Conservation (phyloP, 2,797 vertebrate species). For the Etheostoma perlongum region DNA sequence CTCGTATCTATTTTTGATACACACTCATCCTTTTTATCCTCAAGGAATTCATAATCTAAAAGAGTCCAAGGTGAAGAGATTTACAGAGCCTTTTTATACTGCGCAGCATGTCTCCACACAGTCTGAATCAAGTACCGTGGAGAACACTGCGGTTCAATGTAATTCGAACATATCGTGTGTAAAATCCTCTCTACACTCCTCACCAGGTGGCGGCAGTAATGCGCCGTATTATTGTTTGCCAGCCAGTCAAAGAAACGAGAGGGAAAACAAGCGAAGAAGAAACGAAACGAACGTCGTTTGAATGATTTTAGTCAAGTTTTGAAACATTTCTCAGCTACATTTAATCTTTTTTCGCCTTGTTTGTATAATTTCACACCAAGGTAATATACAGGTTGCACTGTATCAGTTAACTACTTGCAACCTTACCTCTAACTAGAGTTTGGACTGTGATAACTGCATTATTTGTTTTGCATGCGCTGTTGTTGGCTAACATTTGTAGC, state of each 20-base stretch:
- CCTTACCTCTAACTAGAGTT: fast-evolving
- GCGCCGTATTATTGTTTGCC: fast-evolving
- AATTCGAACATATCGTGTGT: no score
- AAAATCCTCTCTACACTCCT: background rate
- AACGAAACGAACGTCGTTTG: constrained; percentile 48
- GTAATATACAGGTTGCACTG: fast-evolving
- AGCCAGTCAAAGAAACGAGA: background rate
- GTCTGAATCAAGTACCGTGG: background rate
- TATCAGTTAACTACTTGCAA: background rate
- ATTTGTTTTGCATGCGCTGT: constrained; percentile 19
- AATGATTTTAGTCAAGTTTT: constrained; percentile 56
- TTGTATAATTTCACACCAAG: background rate
- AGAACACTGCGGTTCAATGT: no score
- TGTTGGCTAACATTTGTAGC: constrained; percentile 69
- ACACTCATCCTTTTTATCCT: constrained; percentile 50
- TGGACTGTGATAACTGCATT: background rate
- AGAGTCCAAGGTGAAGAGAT: constrained; percentile 42
- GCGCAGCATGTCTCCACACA: background rate
- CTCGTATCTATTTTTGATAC: constrained; percentile 39
- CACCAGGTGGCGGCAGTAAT: constrained; percentile 48
- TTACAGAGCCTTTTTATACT: background rate
- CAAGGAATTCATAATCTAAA: constrained; percentile 51
- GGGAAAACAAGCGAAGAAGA: constrained; percentile 51
- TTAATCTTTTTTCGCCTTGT: background rate
- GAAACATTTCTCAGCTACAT: background rate